Conservation (phyloP, 1,140 invertebrate genomes). For the Triops longicaudatus region DNA sequence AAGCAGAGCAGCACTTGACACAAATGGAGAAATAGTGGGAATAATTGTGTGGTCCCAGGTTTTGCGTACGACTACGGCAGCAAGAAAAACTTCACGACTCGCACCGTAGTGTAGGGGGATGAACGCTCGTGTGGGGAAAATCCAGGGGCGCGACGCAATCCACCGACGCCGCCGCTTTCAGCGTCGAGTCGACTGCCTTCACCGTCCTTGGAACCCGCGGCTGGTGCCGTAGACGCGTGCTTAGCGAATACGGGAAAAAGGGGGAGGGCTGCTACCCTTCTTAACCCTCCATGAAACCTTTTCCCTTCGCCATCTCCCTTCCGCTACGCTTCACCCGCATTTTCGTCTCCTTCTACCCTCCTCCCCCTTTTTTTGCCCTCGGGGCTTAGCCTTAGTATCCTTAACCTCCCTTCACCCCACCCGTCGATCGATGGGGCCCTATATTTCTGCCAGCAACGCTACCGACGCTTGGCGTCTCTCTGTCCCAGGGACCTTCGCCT, state of each 20-base stretch:
- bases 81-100: neutral
- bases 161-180: slow-evolving; percentile 13
- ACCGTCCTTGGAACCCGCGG: neutral
- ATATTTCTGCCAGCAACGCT: neutral
- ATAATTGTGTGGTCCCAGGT: slow-evolving; percentile 12
- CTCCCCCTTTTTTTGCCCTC: neutral
- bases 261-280: neutral
- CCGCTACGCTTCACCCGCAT: neutral
- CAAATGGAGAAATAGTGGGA: neutral
- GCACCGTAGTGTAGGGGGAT: slow-evolving; percentile 1
- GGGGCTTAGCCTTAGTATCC: neutral
- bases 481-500: slow-evolving; percentile 9
- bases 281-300: neutral
- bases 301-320: neutral
- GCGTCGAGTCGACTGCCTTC: slow-evolving; percentile 1
- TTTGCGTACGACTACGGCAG: neutral
- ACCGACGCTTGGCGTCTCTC: slow-evolving; percentile 9
- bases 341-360: neutral
- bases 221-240: slow-evolving; percentile 13
- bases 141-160: neutral
- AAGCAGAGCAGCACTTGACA: neutral
- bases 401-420: neutral
- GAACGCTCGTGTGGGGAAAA: neutral
- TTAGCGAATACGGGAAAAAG: neutral
- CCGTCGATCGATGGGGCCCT: neutral